Evolutionary conservation across 2,888 invertebrate genomes (phyloP).

Genomic region (Pherbina coryleti): DNA sequence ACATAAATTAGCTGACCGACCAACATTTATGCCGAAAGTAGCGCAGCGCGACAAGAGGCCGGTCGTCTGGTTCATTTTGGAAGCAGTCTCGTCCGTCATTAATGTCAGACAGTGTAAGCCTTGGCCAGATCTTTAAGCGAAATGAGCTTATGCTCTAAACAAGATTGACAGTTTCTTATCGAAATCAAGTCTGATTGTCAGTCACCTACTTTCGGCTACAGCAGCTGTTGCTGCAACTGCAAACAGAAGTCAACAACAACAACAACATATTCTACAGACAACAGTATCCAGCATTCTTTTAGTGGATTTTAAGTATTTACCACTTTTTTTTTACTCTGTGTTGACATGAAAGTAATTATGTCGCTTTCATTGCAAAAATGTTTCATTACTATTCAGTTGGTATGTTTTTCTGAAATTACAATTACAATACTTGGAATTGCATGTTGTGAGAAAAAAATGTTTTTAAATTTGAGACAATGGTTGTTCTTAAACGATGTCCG

Average conservation of each 20-base stretch:
- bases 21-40: slow-evolving; percentile 4
- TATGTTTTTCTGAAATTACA: slow-evolving; percentile 5
- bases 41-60: not conserved
- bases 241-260: not conserved
- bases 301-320: not conserved
- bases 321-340: slow-evolving; percentile 1
- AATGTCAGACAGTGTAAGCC: not conserved
- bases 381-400: not conserved
- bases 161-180: slow-evolving; percentile 41
- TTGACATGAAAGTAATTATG: slow-evolving; percentile 28
- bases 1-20: not conserved
- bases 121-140: slow-evolving; percentile 6
- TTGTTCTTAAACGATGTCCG: slow-evolving; percentile 28
- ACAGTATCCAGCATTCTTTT: not conserved
- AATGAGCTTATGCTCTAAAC: not conserved
- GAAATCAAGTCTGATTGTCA: slow-evolving; percentile 41
- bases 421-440: slow-evolving; percentile 1
- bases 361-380: slow-evolving; percentile 35
- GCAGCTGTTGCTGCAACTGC: slow-evolving; percentile 45
- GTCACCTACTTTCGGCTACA: slow-evolving; percentile 59
- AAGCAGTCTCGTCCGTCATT: not conserved
- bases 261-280: not conserved
- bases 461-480: slow-evolving; percentile 40
- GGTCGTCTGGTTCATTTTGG: not conserved
- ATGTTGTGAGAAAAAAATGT: slow-evolving; percentile 24